Evolutionary conservation across 2,113 vertebrate genomes (phyloP), one percentile per base, ranked within the genome.

Genomic region (Toxotes chatareus): DNA sequence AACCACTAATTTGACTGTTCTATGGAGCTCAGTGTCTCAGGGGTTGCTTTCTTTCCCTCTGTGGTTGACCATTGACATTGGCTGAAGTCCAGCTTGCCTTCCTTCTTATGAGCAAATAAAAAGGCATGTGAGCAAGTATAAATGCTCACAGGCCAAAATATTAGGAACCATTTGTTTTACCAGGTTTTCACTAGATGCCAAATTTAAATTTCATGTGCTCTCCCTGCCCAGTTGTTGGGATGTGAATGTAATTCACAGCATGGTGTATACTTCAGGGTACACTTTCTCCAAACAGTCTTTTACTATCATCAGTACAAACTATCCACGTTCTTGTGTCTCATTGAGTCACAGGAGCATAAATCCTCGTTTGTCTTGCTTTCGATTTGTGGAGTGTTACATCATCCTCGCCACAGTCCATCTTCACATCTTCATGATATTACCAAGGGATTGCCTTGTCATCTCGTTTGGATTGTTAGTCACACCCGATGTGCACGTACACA

Each of bases 1-100:
- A 84, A 38, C 68, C 56, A 42, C 62, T 60, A 86, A 74, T 63
- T 67, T 85, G 65, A 83, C 65, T 73, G n/a, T 61, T 88, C 77
- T 69, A 40, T 82, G 67, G 73, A 77, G 42, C 65, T 81, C 12
- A 6, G 34, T 5, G 21, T 83, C 80, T 79, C 42, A 34, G 17
- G 59, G 42, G 55, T 77, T 71, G 63, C 72, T 89, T 84, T 86
- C 55, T 47, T 79, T 51, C 56, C 62, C n/a, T 79, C 27, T 80
- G 68, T 36, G 62, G 70, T 59, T 89, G 73, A 86, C 79, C 53
- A 8, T 79, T 79, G 73, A 74, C 59, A 68, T 4, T 74, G 1
- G 73, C 75, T 38, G 7, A 81, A 87, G 73, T 80, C 56, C 84
- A 88, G 56, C 63, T 55, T 40, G 57, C 23, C 51, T 75, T 79